Evolutionary conservation across 2,113 vertebrate species (phyloP), one percentile per base, ranked within the genome.

Genomic region (Cebidichthys violaceus): DNA sequence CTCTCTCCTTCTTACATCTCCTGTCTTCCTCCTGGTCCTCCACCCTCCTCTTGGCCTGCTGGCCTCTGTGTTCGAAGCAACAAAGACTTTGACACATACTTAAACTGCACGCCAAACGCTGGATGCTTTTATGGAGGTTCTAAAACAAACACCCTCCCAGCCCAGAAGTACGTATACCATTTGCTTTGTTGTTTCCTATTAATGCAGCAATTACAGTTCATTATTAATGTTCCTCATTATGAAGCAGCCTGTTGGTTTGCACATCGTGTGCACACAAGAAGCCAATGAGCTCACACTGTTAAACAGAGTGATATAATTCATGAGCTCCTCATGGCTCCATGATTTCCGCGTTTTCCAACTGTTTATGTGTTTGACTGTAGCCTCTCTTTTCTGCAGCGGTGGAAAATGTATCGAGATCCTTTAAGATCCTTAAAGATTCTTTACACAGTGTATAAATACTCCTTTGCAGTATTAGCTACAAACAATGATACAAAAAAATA

Each of bases 61-160:
- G 47, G 43, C 65, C 78, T 80, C 31, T 80, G 84, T 70, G 77
- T 85, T 82, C 73, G 67, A 87, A 90, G 75, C 83, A 86, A 86
- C 78, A 87, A 90, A 89, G 82, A 43, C 31, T 86, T 88, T 89
- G 89, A 92, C 90, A 90, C 90, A 33, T 88, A 91, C 86, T 90
- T 85, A 91, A 89, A 88, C n/a, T 15, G 4, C 72, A 57, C 77
- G 88, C 87, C 88, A 92, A 89, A 64, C 37, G 17, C 89, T 81
- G 77, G 59, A 81, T 86, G 67, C 60, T 92, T 89, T 92, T 85
- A 93, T 89, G 70, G 74, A 70, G 75, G 74, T 79, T 88, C 82
- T 86, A 90, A 91, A 90, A 90, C 82, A 89, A 92, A 91, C 90
- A 92, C 90, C 84, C 92, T 82, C 37, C 75, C 77, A 84, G 81